Evolutionary conservation across 2,888 invertebrate genomes (phyloP), one percentile per base, ranked within the genome.

Genomic region (Nineta flava): DNA sequence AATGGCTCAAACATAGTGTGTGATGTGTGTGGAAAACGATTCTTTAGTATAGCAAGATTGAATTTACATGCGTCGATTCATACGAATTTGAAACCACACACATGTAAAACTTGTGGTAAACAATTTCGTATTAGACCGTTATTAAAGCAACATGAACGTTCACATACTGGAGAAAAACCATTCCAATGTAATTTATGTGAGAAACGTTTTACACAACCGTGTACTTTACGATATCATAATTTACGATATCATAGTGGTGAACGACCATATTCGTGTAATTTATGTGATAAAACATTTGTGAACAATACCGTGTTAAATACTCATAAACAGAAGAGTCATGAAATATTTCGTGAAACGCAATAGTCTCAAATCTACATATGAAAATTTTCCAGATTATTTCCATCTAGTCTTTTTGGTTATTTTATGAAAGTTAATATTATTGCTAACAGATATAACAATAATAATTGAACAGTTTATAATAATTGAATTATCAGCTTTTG

Each of bases 221-320:
- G 67, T 52, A 70, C 71, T 0, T 53, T 74, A 41, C 58, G 73
- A 35, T 72, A 71, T 51, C 73, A 73, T 49, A 71, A 47, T 19
- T 16, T 40, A 13, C 38, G 40, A 2, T 32, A 13, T 21, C 47
- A 47, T 40, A 47, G 31, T 9, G 47, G 47, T 10, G 17, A 38
- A 26, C 31, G 15, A 19, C 40, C 47, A 1, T 47, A 40, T n/a
- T 7, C 34, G 15, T 69, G 69, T 51, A 61, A 62, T 3, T 47
- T 58, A 16, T 66, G 66, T 51, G 57, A 55, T 2, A 62, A 61
- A 53, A 51, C 57, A 9, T 66, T 64, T 49, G 61, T 62, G 5
- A 62, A 62, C 50, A 58, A 58, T 40, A 58, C 57, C 15, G 57
- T 60, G 1, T 53, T 61, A 34, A 61, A 57, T 1, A 55, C 59